Evolutionary conservation across 2,888 invertebrate genomes (phyloP).

Genomic region (Carcina quercana): DNA sequence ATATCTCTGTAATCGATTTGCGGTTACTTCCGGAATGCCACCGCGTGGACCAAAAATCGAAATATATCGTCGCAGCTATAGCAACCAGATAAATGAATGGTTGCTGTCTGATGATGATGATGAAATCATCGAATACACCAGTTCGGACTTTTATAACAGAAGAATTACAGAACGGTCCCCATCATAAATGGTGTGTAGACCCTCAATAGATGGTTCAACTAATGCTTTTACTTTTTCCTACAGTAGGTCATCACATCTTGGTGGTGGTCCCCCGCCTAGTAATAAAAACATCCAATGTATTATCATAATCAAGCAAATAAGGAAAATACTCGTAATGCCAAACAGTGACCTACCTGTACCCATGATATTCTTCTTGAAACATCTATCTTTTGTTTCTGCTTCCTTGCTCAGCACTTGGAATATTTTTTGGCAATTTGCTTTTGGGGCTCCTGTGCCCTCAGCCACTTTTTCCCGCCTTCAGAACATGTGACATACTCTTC

Average conservation of each 20-base stretch:
- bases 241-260: background rate
- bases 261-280: background rate
- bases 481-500: slow-evolving; percentile 4
- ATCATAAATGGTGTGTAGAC: slow-evolving; percentile 1
- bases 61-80: too few relatives aligned
- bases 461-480: slow-evolving; percentile 5
- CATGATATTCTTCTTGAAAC: background rate
- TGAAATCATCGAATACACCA: too few relatives aligned
- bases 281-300: background rate
- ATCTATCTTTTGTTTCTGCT: slow-evolving; percentile 1
- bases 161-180: background rate
- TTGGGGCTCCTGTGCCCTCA: slow-evolving; percentile 1
- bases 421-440: background rate
- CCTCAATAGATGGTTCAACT: background rate
- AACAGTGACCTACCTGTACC: background rate
- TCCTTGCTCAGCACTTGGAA: slow-evolving; percentile 1
- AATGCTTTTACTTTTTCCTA: background rate
- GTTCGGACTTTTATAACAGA: too few relatives aligned
- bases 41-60: too few relatives aligned
- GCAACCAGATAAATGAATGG: too few relatives aligned
- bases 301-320: background rate
- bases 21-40: too few relatives aligned
- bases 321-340: background rate
- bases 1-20: too few relatives aligned
- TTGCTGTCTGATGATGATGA: too few relatives aligned